Conservation (phyloP, 2,888 invertebrate species). For the Synergus itoensis region DNA sequence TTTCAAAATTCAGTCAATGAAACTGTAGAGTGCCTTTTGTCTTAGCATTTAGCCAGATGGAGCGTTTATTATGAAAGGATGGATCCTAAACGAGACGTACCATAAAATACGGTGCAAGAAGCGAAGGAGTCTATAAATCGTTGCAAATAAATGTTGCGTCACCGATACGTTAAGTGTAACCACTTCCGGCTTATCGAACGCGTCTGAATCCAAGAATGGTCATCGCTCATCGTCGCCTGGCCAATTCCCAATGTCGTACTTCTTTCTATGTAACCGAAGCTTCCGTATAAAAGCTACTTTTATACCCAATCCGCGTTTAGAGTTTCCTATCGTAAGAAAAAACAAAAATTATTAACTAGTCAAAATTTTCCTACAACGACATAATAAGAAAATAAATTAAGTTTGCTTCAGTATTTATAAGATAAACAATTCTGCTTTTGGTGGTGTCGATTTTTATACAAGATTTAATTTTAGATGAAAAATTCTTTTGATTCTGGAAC, state of each 20-base stretch:
- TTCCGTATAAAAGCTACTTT: conserved; percentile 49
- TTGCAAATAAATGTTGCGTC: conserved; percentile 58
- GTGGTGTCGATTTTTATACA: too few relatives aligned
- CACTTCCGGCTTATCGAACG: conserved; percentile 64
- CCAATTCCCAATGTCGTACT: conserved; percentile 57
- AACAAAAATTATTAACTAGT: conserved; percentile 27
- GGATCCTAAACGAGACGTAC: conserved; percentile 41
- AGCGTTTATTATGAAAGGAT: conserved; percentile 33
- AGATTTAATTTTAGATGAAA: neutral
- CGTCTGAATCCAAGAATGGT: conserved; percentile 59
- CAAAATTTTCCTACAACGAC: neutral
- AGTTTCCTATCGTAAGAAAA: conserved; percentile 40
- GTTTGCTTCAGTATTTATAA: too few relatives aligned
- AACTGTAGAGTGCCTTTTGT: neutral
- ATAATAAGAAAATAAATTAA: neutral
- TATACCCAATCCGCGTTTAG: conserved; percentile 53
- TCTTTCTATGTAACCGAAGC: conserved; percentile 56
- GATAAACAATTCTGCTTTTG: too few relatives aligned
- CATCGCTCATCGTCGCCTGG: conserved; percentile 48
- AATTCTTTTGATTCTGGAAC: neutral
- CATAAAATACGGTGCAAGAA: conserved; percentile 38
- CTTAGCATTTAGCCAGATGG: conserved; percentile 16
- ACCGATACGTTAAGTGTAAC: conserved; percentile 59
- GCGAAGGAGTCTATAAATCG: conserved; percentile 46
- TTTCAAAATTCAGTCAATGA: neutral